These are phyloP conservation scores for Hyposmocoma kahamanoa DNA, from an alignment of 1,140 invertebrate genomes.

Conservation along the genomic window DNA sequence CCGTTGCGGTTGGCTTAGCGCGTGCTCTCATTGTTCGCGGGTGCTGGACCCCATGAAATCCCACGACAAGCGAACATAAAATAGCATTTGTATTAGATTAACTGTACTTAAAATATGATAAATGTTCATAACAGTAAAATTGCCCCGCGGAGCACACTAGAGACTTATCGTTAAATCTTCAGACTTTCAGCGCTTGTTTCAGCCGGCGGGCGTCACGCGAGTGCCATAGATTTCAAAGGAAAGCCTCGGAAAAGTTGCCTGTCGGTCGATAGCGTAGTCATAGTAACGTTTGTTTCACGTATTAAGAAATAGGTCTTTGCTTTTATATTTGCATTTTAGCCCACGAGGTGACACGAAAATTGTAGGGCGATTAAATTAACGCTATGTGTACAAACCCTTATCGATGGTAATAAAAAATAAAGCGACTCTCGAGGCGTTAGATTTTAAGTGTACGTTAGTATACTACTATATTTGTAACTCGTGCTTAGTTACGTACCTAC, in stretches of 20 bases:
- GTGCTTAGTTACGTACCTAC: no score
- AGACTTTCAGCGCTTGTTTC: conserved; percentile 52
- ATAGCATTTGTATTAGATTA: conserved; percentile 27
- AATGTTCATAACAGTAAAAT: conserved; percentile 12
- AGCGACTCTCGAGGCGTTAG: no score
- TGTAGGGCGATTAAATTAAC: conserved; percentile 33
- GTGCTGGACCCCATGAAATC: conserved; percentile 26
- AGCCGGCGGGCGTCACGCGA: conserved; percentile 60
- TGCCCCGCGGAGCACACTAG: conserved; percentile 11
- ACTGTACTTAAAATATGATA: conserved; percentile 19
- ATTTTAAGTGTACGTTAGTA: no score
- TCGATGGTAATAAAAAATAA: no score
- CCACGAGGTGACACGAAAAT: conserved; percentile 38
- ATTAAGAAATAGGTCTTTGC: conserved; percentile 46
- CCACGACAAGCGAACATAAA: conserved; percentile 16
- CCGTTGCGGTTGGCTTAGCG: conserved; percentile 56
- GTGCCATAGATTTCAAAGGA: conserved; percentile 52
- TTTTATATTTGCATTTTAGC: conserved; percentile 63
- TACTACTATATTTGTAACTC: no score
- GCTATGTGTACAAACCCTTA: no score
- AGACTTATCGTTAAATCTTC: conserved; percentile 23
- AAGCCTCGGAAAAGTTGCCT: conserved; percentile 66
- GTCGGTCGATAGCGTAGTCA: conserved; percentile 67
- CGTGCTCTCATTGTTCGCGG: conserved; percentile 54
- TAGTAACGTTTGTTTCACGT: conserved; percentile 67